Conservation (phyloP, 2,888 invertebrate species). For the Eupithecia pulchellata region DNA sequence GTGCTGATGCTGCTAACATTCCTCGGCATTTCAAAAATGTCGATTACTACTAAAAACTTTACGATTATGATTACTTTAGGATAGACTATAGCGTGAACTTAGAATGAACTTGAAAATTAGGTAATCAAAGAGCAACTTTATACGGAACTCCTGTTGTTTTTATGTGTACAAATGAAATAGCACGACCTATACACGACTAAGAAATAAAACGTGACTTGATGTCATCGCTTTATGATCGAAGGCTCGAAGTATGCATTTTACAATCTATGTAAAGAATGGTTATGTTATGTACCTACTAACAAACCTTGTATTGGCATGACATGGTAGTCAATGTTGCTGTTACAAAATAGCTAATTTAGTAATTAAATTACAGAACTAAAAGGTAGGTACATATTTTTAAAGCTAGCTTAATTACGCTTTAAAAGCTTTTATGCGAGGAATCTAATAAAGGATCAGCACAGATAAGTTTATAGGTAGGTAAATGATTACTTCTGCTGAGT, state of each 20-base stretch:
- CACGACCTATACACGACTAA: background rate
- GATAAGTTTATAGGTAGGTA: no score
- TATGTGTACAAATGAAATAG: background rate
- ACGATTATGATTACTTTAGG: no score
- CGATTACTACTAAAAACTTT: background rate
- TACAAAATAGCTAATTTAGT: no score
- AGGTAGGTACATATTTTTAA: background rate
- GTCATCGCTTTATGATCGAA: conserved; percentile 23
- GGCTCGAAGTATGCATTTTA: background rate
- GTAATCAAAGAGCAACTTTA: background rate
- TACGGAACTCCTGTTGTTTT: background rate
- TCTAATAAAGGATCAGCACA: background rate
- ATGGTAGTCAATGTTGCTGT: background rate
- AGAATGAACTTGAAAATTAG: background rate
- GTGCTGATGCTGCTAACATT: conserved; percentile 10
- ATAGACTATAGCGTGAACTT: no score
- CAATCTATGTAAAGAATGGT: background rate
- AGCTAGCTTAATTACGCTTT: background rate
- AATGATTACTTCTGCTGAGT: background rate
- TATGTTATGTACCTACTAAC: background rate
- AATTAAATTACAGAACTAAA: background rate
- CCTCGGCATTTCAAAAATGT: conserved; percentile 17
- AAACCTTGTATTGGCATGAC: background rate
- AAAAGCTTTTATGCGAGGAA: background rate
- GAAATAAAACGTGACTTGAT: background rate